These are phyloP conservation scores for Drosophila suzukii DNA, from an alignment of 1,140 invertebrate species.

Conservation along the genomic window DNA sequence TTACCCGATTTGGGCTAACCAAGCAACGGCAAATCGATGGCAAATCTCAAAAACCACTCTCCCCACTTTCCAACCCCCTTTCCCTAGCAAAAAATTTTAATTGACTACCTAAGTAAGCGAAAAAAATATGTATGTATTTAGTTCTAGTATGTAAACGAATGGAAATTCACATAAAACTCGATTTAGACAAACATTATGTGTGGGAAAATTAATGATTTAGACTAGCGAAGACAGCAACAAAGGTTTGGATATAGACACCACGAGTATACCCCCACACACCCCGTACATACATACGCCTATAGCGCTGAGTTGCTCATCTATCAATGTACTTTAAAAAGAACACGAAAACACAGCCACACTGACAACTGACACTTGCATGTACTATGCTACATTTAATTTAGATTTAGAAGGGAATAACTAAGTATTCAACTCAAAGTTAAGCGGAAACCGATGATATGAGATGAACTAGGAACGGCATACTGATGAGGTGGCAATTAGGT, in stretches of 20 bases:
- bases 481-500: conserved; percentile 76
- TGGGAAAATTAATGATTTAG: conserved; percentile 69
- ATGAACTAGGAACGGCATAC: conserved; percentile 74
- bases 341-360: conserved; percentile 41
- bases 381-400: conserved; percentile 76
- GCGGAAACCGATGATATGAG: conserved; percentile 36
- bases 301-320: conserved; percentile 76
- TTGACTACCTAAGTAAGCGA: conserved; percentile 66
- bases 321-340: conserved; percentile 65
- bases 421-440: conserved; percentile 66
- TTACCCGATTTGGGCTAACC: conserved; percentile 57
- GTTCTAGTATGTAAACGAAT: conserved; percentile 67
- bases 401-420: conserved; percentile 71
- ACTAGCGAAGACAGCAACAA: conserved; percentile 56
- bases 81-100: conserved; percentile 55
- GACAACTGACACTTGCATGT: conserved; percentile 45
- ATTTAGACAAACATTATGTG: conserved; percentile 56
- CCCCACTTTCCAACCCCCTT: conserved; percentile 2
- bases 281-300: conserved; percentile 47
- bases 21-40: conserved; percentile 23
- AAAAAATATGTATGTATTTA: conserved; percentile 73
- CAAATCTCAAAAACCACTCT: conserved; percentile 46
- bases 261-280: conserved; percentile 37
- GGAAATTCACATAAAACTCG: conserved; percentile 40
- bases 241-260: conserved; percentile 65